These are phyloP conservation scores for Eurytoma adleriae DNA, from an alignment of 2,888 invertebrate genomes.

Conservation along the genomic window DNA sequence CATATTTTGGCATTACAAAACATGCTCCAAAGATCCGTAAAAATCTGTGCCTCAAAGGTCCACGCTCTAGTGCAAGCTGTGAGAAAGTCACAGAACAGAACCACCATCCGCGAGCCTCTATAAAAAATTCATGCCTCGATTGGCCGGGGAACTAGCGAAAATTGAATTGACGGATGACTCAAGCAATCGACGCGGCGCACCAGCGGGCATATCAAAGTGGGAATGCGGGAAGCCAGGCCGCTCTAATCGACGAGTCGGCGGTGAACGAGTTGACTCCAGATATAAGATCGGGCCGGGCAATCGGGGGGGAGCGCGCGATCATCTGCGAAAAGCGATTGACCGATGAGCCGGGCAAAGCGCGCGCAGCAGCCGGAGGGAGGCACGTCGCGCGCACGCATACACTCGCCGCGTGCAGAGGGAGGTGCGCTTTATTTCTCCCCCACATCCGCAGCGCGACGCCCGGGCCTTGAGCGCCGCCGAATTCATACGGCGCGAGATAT, in stretches of 20 bases:
- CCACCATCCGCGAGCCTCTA: background rate
- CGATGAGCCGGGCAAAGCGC: constrained; percentile 13
- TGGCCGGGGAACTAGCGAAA: background rate
- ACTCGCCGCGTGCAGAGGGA: background rate
- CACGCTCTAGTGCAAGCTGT: too few relatives aligned
- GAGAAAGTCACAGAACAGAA: too few relatives aligned
- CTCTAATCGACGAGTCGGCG: constrained; percentile 2
- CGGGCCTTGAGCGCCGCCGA: constrained; percentile 55
- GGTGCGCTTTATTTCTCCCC: constrained; percentile 30
- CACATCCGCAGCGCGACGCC: background rate
- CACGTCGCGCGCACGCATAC: background rate
- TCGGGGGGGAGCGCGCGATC: constrained; percentile 18
- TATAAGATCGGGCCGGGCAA: constrained; percentile 15
- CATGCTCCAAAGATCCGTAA: too few relatives aligned
- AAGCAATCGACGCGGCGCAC: background rate
- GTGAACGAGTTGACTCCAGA: constrained; percentile 24
- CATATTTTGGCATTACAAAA: too few relatives aligned
- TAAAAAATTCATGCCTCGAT: background rate
- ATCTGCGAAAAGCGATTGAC: constrained; percentile 47
- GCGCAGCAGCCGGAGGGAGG: background rate
- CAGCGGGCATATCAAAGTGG: constrained; percentile 5
- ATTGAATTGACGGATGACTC: constrained; percentile 3
- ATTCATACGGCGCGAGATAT: constrained; percentile 60
- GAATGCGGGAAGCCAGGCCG: constrained; percentile 27
- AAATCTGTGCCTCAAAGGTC: too few relatives aligned